Conservation (phyloP, 2,797 vertebrate genomes). For the Sphenopsis melanotis region DNA sequence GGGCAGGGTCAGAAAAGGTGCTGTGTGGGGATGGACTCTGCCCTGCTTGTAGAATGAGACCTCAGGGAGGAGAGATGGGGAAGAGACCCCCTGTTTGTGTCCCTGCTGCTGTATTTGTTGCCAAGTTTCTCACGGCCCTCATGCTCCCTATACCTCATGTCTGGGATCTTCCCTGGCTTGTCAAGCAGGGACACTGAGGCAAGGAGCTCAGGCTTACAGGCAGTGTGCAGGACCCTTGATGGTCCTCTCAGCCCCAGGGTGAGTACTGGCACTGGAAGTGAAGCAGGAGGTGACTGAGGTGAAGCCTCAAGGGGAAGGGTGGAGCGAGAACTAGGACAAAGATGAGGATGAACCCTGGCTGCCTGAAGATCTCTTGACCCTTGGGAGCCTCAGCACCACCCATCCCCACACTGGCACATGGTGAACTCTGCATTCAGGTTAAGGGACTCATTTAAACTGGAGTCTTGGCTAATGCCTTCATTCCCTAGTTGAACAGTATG, state of each 20-base stretch:
- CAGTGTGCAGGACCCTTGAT: not conserved
- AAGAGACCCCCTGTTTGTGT: not conserved
- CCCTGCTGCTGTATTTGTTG: not conserved
- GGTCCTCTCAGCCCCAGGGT: not conserved
- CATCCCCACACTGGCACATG: not conserved
- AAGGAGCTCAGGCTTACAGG: accelerated
- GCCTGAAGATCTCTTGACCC: not conserved
- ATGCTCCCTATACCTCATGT: accelerated
- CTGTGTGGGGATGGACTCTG: not conserved
- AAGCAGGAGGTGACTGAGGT: not conserved
- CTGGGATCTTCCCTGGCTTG: not conserved
- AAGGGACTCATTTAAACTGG: not conserved
- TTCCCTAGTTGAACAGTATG: not conserved
- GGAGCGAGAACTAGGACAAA: not conserved
- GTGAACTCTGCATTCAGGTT: not conserved
- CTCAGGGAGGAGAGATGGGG: not conserved
- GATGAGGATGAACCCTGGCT: not conserved
- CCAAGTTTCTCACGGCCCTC: not conserved
- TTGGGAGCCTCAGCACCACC: not conserved
- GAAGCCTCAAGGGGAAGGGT: not conserved
- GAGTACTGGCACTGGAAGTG: not conserved
- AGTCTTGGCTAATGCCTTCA: not conserved
- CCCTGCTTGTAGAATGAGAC: not conserved
- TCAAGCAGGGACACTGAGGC: not conserved
- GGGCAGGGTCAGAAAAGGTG: not conserved